Evolutionary conservation across 1,140 invertebrate species (phyloP).

Genomic region (Eubasilissa regina): DNA sequence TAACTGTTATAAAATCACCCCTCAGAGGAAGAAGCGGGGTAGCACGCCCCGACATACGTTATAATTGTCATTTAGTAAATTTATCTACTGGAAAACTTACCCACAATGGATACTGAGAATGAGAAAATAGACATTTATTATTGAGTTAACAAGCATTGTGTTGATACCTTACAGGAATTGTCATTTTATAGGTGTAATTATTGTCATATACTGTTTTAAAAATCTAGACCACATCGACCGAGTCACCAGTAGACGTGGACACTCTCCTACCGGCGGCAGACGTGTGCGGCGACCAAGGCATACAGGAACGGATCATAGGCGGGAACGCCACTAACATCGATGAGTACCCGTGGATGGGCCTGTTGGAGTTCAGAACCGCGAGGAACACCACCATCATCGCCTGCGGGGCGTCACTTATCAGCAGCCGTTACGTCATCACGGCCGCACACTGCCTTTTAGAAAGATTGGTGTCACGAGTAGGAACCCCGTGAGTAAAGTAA

Average conservation of each 20-base stretch:
- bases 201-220: too few relatives aligned
- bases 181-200: too few relatives aligned
- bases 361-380: conserved; percentile 70
- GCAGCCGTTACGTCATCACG: conserved; percentile 64
- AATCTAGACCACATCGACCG: background rate
- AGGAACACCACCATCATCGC: conserved; percentile 25
- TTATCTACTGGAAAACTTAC: too few relatives aligned
- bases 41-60: too few relatives aligned
- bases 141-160: too few relatives aligned
- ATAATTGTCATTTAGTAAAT: too few relatives aligned
- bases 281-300: conserved; percentile 63
- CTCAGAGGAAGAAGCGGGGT: too few relatives aligned
- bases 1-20: too few relatives aligned
- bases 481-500: conserved; percentile 61
- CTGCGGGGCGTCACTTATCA: conserved; percentile 67
- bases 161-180: too few relatives aligned
- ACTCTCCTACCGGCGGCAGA: conserved; percentile 49
- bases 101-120: too few relatives aligned
- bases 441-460: conserved; percentile 66
- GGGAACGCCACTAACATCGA: conserved; percentile 72
- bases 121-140: too few relatives aligned
- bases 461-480: conserved; percentile 44
- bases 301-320: conserved; percentile 71
- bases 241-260: conserved; percentile 14
- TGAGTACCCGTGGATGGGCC: conserved; percentile 77